These are phyloP conservation scores for Mormyrus proboscirostris DNA, from an alignment of 2,797 vertebrate species.

Conservation along the genomic window DNA sequence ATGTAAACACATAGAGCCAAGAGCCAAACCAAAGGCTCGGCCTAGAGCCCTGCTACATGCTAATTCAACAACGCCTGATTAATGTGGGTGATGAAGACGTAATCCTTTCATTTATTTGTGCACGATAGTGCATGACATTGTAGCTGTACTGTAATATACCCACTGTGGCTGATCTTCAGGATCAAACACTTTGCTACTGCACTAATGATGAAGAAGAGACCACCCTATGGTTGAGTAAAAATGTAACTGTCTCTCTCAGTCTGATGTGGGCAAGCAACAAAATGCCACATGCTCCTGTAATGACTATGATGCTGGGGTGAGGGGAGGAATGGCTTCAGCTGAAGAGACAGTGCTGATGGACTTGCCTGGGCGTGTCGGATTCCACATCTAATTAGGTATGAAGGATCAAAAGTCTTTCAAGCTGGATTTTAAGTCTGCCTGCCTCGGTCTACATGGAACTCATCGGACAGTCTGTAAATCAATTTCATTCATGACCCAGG, in stretches of 20 bases:
- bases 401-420: neutral
- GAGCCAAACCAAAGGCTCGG: conserved; percentile 47
- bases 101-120: conserved; percentile 35
- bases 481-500: neutral
- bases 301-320: neutral
- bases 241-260: neutral
- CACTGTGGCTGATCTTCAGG: neutral
- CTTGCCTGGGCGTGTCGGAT: conserved; percentile 6
- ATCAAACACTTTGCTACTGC: conserved; percentile 4
- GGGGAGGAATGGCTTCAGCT: neutral
- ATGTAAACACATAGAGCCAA: conserved; percentile 57
- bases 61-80: conserved; percentile 39
- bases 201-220: neutral
- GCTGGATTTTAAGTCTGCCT: neutral
- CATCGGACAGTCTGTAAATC: neutral
- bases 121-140: conserved; percentile 27
- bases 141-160: neutral
- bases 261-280: neutral
- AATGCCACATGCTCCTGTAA: neutral
- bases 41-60: conserved; percentile 25
- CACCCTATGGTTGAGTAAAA: neutral
- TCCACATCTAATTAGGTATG: conserved; percentile 23
- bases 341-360: neutral
- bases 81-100: conserved; percentile 24
- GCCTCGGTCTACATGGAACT: neutral